Evolutionary conservation across 2,888 invertebrate genomes (phyloP), one percentile per base, ranked within the genome.

Genomic region (Microdon myrmicae): DNA sequence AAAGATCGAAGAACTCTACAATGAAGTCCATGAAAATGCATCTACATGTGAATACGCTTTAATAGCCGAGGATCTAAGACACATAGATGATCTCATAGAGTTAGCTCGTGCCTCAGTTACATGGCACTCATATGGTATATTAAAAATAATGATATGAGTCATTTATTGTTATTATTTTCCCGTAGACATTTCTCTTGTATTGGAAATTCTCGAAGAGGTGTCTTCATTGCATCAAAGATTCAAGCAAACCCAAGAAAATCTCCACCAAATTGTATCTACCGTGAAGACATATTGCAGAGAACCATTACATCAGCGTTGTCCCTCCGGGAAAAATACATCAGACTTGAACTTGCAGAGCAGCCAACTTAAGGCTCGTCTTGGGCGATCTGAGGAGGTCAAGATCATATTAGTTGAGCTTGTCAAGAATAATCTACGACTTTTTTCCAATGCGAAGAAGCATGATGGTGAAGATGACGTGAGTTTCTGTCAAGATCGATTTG

Each of bases 51-150:
- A 96, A 77, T 88, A 86, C 56, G 86, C 87, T 14, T 83, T 96
- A 34, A 87, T 96, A 48, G 83, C 85, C 71, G 83, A 86, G 51
- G 92, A 95, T 77, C 83, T 96, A 58, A 82, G 83, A 3, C 83
- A 83, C 7, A 89, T 96, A 44, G 92, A 95, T 75, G 74, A 77
- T 6, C 80, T 88, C 34, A 82, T 96, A 41, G 83, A 86, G 23
- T 80, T 84, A 8, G 89, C 90, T 0, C 88, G 90, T 45, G 82
- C 82, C 20, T 82, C 84, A 17, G 83, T 91, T 31, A 90, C 86
- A 44, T 96, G 96, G 96, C 87, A 87, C 67, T 86, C 86, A 53
- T 86, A 89, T 71, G 90, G 94, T 93, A 80, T 81, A 83, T n/a
- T n/a, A n/a, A n/a, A n/a, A n/a, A n/a, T n/a, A n/a, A n/a, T n/a